These are phyloP conservation scores for Aratinga solstitialis DNA, from an alignment of 2,797 vertebrate genomes.

Conservation along the genomic window DNA sequence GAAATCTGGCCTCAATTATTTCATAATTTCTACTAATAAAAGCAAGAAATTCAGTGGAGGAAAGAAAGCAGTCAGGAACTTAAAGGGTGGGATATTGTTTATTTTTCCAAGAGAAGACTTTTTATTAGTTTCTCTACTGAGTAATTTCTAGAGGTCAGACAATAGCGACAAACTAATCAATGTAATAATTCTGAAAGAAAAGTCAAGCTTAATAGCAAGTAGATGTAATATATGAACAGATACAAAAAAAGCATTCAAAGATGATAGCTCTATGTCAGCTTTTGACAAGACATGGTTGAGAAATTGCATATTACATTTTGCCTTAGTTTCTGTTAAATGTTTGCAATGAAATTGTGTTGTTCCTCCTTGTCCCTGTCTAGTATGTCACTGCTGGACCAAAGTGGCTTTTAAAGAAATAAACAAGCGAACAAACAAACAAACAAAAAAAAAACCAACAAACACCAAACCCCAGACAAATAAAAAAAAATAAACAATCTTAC, in stretches of 20 bases:
- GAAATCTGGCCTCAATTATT: background rate
- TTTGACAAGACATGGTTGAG: background rate
- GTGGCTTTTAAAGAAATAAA: background rate
- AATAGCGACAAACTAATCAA: slow-evolving; percentile 10
- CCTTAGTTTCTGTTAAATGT: background rate
- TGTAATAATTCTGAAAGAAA: slow-evolving; percentile 35
- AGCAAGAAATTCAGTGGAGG: background rate
- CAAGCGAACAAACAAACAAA: background rate
- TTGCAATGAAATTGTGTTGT: background rate
- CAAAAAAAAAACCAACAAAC: too few relatives aligned
- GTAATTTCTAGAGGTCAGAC: slow-evolving; percentile 27
- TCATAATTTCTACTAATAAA: background rate
- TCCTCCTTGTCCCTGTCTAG: background rate
- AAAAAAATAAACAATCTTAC: background rate
- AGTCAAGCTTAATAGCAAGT: slow-evolving; percentile 39
- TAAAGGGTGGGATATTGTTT: background rate
- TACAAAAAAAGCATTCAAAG: background rate
- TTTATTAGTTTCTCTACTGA: slow-evolving; percentile 52
- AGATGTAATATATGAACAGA: background rate
- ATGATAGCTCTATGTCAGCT: background rate
- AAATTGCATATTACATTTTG: background rate
- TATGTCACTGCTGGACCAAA: background rate
- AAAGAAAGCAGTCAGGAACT: slow-evolving; percentile 16
- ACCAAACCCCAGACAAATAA: background rate
- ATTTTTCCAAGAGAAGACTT: slow-evolving; percentile 27